phyloP scores from a whole-genome alignment of 2,113 vertebrate species.

The human (Homo sapiens) region DNA sequence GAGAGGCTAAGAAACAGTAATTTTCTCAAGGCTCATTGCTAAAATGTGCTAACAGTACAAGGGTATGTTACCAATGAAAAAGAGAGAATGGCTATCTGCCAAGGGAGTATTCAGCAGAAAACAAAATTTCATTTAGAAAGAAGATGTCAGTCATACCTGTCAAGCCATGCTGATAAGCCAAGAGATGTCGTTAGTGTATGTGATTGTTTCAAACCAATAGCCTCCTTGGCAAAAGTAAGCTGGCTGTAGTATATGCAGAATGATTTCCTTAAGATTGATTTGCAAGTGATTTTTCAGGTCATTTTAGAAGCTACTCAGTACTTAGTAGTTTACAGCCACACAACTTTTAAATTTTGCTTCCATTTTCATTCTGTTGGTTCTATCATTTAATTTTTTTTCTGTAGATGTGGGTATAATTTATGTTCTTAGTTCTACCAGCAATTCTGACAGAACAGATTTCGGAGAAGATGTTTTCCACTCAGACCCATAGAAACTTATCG shows the following conservation, averaged over 20 bases:
- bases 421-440: neutral
- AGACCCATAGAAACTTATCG: neutral
- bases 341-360: neutral
- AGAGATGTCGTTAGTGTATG: neutral
- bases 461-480: neutral
- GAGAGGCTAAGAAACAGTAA: neutral
- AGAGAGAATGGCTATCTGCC: neutral
- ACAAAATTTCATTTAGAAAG: neutral
- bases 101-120: neutral
- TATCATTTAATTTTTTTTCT: neutral
- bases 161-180: neutral
- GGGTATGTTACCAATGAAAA: neutral
- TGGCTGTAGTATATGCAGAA: neutral
- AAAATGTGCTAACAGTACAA: neutral
- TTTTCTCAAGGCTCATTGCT: neutral
- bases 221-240: neutral
- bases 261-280: neutral
- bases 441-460: neutral
- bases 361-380: neutral
- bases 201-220: neutral
- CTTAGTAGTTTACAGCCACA: neutral
- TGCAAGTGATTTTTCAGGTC: neutral
- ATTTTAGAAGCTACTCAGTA: neutral
- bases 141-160: neutral
- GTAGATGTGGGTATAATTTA: neutral